Conservation (phyloP, 2,113 vertebrate genomes). For the Ardeotis arabs region DNA sequence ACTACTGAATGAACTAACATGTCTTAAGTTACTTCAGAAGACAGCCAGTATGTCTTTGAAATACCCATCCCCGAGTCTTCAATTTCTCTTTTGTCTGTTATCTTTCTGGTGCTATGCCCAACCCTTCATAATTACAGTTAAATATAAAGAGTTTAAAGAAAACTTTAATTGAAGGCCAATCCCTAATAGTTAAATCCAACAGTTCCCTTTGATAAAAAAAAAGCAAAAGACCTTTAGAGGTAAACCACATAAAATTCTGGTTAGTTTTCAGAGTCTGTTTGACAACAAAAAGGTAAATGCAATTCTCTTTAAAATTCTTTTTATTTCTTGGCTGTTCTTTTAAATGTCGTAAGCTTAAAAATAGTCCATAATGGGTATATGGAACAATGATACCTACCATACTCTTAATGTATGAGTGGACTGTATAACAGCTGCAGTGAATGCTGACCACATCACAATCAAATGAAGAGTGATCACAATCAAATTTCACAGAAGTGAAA, state of each 20-base stretch:
- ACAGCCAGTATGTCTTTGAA: background rate
- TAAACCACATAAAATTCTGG: conserved; percentile 7
- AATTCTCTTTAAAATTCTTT: background rate
- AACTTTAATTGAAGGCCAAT: conserved; percentile 32
- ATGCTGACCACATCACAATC: background rate
- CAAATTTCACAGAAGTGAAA: background rate
- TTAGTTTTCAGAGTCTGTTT: conserved; percentile 9
- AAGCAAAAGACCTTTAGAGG: background rate
- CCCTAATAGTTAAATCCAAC: background rate
- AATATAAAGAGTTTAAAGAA: conserved; percentile 4
- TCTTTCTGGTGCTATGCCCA: background rate
- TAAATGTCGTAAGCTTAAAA: background rate
- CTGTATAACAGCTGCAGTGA: background rate
- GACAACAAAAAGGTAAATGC: background rate
- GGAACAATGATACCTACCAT: background rate
- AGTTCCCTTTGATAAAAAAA: background rate
- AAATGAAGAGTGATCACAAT: background rate
- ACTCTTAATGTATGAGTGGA: background rate
- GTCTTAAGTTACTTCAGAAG: background rate
- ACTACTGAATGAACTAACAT: background rate
- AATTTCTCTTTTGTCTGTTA: background rate
- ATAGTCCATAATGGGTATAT: background rate
- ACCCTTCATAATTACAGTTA: background rate
- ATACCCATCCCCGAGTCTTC: background rate
- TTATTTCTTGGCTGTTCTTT: background rate